Conservation (phyloP, 1,140 invertebrate genomes). For the Calosoma granatense region DNA sequence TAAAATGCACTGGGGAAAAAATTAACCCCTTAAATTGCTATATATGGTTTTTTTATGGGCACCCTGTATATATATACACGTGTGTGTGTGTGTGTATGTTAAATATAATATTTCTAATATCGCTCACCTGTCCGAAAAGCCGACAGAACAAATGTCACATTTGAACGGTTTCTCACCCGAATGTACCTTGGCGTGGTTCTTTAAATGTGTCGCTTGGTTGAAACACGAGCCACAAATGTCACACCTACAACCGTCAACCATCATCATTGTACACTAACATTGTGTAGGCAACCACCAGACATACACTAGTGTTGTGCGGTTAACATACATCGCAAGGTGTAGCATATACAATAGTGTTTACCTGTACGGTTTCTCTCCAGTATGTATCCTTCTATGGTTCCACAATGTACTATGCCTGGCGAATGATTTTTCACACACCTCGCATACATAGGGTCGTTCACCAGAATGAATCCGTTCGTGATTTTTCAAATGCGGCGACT, state of each 20-base stretch:
- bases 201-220: conserved; percentile 77
- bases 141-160: conserved; percentile 79
- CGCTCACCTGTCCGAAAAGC: conserved; percentile 69
- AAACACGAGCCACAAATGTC: conserved; percentile 75
- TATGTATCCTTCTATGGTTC: conserved; percentile 91
- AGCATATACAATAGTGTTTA: neutral
- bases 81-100: no score
- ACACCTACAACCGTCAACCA: conserved; percentile 40
- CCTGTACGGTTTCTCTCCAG: conserved; percentile 80
- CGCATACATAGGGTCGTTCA: conserved; percentile 84
- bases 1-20: no score
- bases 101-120: no score
- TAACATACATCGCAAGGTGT: no score
- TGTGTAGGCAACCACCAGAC: no score
- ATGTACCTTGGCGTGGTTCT: conserved; percentile 74
- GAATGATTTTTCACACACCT: conserved; percentile 84
- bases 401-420: conserved; percentile 76
- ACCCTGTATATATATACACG: no score
- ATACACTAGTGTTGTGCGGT: no score
- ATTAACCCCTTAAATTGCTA: no score
- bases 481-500: conserved; percentile 83
- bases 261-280: neutral
- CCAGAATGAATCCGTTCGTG: conserved; percentile 86
- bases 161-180: conserved; percentile 64
- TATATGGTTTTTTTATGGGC: no score